phyloP scores from a whole-genome alignment of 1,140 invertebrate genomes.

The Tetraneura akinire region DNA sequence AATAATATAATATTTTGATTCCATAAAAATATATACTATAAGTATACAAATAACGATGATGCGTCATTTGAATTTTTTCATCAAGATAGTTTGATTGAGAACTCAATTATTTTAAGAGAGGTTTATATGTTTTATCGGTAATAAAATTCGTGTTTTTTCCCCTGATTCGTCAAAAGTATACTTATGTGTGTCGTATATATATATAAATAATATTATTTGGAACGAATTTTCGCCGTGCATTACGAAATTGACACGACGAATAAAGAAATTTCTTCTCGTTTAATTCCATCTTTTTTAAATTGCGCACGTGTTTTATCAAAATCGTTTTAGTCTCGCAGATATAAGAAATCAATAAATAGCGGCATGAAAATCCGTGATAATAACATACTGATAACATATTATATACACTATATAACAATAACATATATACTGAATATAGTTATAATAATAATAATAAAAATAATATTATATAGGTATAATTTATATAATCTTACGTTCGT shows the following conservation, averaged over 20 bases:
- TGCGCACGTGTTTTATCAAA: slow-evolving; percentile 12
- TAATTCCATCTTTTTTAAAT: slow-evolving; percentile 27
- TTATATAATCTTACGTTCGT: too few species aligned
- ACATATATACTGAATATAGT: too few species aligned
- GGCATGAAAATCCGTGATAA: neutral
- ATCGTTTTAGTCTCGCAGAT: neutral
- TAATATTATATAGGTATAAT: too few species aligned
- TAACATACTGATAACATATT: neutral
- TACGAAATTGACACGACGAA: slow-evolving; percentile 23
- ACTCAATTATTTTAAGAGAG: slow-evolving; percentile 40
- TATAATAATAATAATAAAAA: too few species aligned
- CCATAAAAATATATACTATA: too few species aligned
- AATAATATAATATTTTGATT: too few species aligned
- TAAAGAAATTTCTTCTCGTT: slow-evolving; percentile 22
- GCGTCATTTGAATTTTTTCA: too few species aligned
- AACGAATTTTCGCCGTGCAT: neutral
- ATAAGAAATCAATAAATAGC: neutral
- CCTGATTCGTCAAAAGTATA: slow-evolving; percentile 21
- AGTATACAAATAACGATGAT: too few species aligned
- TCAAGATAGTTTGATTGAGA: slow-evolving; percentile 5
- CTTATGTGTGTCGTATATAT: too few species aligned
- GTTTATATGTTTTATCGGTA: slow-evolving; percentile 11
- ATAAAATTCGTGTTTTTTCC: slow-evolving; percentile 16
- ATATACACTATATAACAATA: too few species aligned
- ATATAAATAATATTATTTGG: too few species aligned